Evolutionary conservation across 2,888 invertebrate genomes (phyloP).

Genomic region (Kuschelorhynchus macadamiae): DNA sequence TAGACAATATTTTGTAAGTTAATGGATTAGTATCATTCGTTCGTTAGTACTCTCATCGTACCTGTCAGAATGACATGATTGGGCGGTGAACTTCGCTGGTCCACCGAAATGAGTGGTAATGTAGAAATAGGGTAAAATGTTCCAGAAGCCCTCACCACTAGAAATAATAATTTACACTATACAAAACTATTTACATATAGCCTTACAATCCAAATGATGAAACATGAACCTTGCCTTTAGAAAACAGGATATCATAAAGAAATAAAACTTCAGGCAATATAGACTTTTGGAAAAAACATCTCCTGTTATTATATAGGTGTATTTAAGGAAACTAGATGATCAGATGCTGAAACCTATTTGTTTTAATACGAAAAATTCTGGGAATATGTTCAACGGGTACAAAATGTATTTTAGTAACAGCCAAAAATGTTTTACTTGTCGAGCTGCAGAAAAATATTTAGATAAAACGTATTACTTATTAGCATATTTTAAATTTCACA

Average conservation of each 20-base stretch:
- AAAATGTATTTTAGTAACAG: too few species aligned
- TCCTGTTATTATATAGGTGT: neutral
- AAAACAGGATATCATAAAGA: neutral
- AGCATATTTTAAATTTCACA: too few species aligned
- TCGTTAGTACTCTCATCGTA: constrained; percentile 68
- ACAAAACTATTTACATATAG: constrained; percentile 29
- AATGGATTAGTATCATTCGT: too few species aligned
- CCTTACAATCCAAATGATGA: neutral
- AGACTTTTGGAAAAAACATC: too few species aligned
- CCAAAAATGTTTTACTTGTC: too few species aligned
- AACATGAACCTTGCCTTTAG: neutral
- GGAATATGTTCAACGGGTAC: too few species aligned
- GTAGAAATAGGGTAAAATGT: constrained; percentile 89
- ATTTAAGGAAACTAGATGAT: neutral
- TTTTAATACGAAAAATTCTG: too few species aligned
- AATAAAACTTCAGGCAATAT: too few species aligned
- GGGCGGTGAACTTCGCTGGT: constrained; percentile 71
- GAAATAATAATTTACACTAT: constrained; percentile 67
- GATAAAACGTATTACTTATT: too few species aligned
- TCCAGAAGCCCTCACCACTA: constrained; percentile 94
- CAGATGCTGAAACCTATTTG: too few species aligned
- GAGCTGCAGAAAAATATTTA: too few species aligned
- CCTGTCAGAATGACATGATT: constrained; percentile 69
- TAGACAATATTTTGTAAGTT: neutral
- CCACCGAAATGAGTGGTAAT: constrained; percentile 68